Evolutionary conservation across 2,797 vertebrate genomes (phyloP).

Genomic region (Lepus townsendii): DNA sequence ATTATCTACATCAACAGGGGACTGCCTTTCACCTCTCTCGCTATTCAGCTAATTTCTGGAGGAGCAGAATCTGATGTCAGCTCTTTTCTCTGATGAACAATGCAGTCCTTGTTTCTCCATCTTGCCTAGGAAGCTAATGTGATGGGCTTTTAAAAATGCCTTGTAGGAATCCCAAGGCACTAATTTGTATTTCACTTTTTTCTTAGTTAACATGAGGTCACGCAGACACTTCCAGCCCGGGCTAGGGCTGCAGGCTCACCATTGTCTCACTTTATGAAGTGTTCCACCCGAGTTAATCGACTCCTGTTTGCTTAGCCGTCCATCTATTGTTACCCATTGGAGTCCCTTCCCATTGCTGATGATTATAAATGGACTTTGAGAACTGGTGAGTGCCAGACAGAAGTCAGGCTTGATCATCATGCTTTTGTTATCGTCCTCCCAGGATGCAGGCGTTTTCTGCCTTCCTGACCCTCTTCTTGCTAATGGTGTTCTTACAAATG

Average conservation of each 20-base stretch:
- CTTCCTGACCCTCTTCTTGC: slow-evolving; percentile 76
- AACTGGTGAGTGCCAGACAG: slow-evolving; percentile 58
- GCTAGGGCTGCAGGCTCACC: neutral
- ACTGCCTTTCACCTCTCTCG: slow-evolving; percentile 35
- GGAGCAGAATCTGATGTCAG: slow-evolving; percentile 54
- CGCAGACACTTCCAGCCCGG: slow-evolving; percentile 70
- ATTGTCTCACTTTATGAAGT: slow-evolving; percentile 74
- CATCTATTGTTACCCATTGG: slow-evolving; percentile 78
- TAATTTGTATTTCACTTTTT: slow-evolving; percentile 45
- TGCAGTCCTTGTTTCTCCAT: slow-evolving; percentile 42
- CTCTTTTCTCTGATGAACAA: slow-evolving; percentile 67
- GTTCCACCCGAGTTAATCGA: slow-evolving; percentile 64
- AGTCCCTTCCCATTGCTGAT: slow-evolving; percentile 78
- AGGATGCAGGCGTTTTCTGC: slow-evolving; percentile 71
- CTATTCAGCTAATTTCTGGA: neutral
- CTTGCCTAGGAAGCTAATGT: slow-evolving; percentile 48
- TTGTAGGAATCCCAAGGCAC: slow-evolving; percentile 56
- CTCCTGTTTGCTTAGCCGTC: slow-evolving; percentile 73
- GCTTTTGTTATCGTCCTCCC: slow-evolving; percentile 71
- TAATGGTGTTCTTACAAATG: slow-evolving; percentile 57
- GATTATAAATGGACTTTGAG: slow-evolving; percentile 80
- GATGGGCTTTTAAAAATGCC: slow-evolving; percentile 50
- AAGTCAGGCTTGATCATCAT: neutral
- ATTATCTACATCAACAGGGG: slow-evolving; percentile 8
- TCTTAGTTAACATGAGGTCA: slow-evolving; percentile 76